A percentile compares a stretch with the other conserved stretches of the same genome.
These are phyloP conservation scores for Lepus europaeus DNA, from an alignment of 2,113 vertebrate genomes.

Conservation along the genomic window DNA sequence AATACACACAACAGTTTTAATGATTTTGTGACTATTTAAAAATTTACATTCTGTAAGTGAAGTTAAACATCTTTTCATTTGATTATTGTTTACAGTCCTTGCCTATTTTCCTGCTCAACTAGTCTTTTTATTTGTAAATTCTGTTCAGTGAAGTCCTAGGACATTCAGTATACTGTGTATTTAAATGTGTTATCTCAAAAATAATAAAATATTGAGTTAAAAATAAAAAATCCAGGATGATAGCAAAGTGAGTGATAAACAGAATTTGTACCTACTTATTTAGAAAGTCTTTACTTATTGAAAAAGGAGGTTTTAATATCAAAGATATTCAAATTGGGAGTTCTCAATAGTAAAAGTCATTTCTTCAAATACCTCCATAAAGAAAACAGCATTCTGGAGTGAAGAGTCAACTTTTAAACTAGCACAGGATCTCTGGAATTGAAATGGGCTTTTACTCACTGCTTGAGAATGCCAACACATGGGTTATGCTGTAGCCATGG, in stretches of 20 bases:
- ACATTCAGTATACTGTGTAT: no score
- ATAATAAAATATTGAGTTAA: not conserved
- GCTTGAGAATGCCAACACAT: not conserved
- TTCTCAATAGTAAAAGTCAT: not conserved
- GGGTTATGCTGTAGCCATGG: no score
- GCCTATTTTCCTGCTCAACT: no score
- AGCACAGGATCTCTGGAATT: not conserved
- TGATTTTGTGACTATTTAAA: no score
- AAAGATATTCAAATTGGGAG: conserved; percentile 7
- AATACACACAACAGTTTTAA: no score
- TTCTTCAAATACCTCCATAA: not conserved
- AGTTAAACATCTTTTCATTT: no score
- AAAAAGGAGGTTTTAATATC: not conserved
- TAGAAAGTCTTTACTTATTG: not conserved
- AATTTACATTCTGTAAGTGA: no score
- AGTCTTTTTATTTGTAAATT: no score
- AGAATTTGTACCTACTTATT: not conserved
- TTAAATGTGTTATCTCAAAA: no score
- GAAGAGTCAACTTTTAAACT: not conserved
- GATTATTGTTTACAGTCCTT: no score
- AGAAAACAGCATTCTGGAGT: not conserved
- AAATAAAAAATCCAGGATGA: not conserved
- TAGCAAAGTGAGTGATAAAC: not conserved
- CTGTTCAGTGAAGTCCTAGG: no score
- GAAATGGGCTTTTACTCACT: not conserved